These are phyloP conservation scores for Dasysyrphus albostriatus DNA, from an alignment of 2,888 invertebrate species.

Conservation along the genomic window DNA sequence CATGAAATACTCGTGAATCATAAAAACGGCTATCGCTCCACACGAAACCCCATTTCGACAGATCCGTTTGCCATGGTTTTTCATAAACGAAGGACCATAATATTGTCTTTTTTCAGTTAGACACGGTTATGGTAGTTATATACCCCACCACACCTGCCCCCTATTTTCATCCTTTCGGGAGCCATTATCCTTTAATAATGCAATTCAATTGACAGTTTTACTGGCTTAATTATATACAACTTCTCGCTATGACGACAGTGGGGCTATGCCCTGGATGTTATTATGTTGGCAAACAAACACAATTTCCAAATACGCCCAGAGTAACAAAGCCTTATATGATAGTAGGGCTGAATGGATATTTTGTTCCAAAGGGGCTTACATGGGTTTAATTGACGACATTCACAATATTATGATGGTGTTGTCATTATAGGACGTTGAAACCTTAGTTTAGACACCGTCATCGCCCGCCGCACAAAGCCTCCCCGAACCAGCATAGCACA, in stretches of 20 bases:
- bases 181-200: slow-evolving; percentile 67
- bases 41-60: slow-evolving; percentile 29
- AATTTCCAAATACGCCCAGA: slow-evolving; percentile 1
- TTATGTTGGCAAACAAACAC: slow-evolving; percentile 53
- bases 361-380: slow-evolving; percentile 45
- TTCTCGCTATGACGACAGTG: slow-evolving; percentile 37
- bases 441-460: slow-evolving; percentile 17
- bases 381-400: slow-evolving; percentile 60
- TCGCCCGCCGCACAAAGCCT: neutral
- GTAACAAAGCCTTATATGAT: neutral
- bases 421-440: slow-evolving; percentile 48
- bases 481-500: neutral
- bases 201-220: slow-evolving; percentile 75
- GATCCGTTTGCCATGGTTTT: slow-evolving; percentile 34
- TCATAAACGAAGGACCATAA: neutral
- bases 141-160: neutral
- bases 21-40: slow-evolving; percentile 11
- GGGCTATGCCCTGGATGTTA: slow-evolving; percentile 34
- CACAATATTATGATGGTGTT: slow-evolving; percentile 69
- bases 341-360: slow-evolving; percentile 35
- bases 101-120: neutral
- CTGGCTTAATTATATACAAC: slow-evolving; percentile 69
- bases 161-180: slow-evolving; percentile 1
- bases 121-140: neutral
- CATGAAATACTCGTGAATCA: neutral